phyloP scores from a whole-genome alignment of 2,113 vertebrate genomes.

The human region GRCh38 chr3:115681001-115681500 shows the following conservation, averaged over 20 bases:
- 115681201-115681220: conserved; percentile 35
- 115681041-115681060: conserved; percentile 65
- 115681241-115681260: conserved; percentile 31
- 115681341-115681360: not conserved
- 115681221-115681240: conserved; percentile 54
- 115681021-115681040: conserved; percentile 70
- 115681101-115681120: conserved; percentile 45
- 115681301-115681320: not conserved
- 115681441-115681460: not conserved
- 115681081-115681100: conserved; percentile 61
- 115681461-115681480: not conserved
- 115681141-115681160: conserved; percentile 65
- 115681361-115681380: not conserved
- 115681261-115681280: not conserved
- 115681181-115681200: conserved; percentile 70
- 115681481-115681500: not conserved
- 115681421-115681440: not conserved
- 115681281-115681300: not conserved
- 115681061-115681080: conserved; percentile 64
- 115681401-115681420: not conserved
- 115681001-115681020: conserved; percentile 68
- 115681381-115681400: not conserved
- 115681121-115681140: conserved; percentile 68
- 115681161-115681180: conserved; percentile 66
- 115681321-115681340: not conserved